Evolutionary conservation across 30 jellyfish, hydroid and myxozoan genomes (phyloP).

Genomic region (Sanderia malayensis): DNA sequence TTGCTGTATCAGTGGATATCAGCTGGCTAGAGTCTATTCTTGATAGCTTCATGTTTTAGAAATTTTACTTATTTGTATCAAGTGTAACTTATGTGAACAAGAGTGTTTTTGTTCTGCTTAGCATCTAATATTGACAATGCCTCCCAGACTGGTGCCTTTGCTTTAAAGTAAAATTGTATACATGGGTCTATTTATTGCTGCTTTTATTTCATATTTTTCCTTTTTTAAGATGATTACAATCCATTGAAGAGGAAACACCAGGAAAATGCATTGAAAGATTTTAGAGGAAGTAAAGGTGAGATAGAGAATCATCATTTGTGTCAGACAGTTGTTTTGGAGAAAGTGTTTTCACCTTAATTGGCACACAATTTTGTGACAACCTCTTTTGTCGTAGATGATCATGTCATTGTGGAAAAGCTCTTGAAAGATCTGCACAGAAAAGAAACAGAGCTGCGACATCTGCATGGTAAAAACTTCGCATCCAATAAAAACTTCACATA

Average conservation of each 20-base stretch:
- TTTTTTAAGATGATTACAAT: neutral
- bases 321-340: neutral
- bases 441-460: slow-evolving; percentile 77
- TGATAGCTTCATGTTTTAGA: too few relatives aligned
- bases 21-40: too few relatives aligned
- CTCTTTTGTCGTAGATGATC: slow-evolving; percentile 49
- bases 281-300: too few relatives aligned
- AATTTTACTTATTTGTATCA: too few relatives aligned
- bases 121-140: too few relatives aligned
- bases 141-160: too few relatives aligned
- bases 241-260: neutral
- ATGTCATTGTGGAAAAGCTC: slow-evolving; percentile 51
- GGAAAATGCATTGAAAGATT: neutral
- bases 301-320: neutral
- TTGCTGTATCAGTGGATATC: too few relatives aligned
- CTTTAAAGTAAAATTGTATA: too few relatives aligned
- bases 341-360: neutral
- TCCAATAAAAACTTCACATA: too few relatives aligned
- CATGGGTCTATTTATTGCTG: too few relatives aligned
- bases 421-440: slow-evolving; percentile 80
- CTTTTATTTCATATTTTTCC: neutral
- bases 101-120: too few relatives aligned
- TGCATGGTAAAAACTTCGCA: slow-evolving; percentile 97
- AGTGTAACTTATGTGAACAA: too few relatives aligned
- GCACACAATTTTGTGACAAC: neutral